Evolutionary conservation across 2,113 vertebrate species (phyloP).

Genomic region (Verasper variegatus): DNA sequence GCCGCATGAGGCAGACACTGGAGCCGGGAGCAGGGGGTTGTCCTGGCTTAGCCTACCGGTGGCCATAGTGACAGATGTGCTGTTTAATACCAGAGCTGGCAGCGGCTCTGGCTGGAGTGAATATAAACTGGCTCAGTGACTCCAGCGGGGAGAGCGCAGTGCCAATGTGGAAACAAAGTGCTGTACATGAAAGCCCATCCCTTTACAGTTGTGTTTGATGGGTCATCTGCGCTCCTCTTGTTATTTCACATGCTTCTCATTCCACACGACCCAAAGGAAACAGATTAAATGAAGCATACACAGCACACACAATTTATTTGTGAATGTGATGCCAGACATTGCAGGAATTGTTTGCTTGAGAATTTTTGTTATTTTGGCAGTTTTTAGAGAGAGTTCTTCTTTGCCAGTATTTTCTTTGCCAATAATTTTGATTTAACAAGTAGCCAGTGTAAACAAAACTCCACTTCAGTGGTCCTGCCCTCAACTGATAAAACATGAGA

Average conservation of each 20-base stretch:
- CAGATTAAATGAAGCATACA: neutral
- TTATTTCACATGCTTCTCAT: slow-evolving; percentile 11
- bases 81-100: slow-evolving; percentile 72
- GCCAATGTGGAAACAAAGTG: slow-evolving; percentile 38
- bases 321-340: neutral
- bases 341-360: slow-evolving; percentile 3
- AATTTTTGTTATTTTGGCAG: neutral
- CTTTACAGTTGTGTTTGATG: slow-evolving; percentile 32
- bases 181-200: slow-evolving; percentile 31
- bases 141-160: slow-evolving; percentile 39
- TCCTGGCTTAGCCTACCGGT: slow-evolving; percentile 45
- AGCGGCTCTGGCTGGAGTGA: slow-evolving; percentile 49
- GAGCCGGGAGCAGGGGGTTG: slow-evolving; percentile 33
- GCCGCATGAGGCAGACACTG: slow-evolving; percentile 23
- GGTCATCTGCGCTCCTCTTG: slow-evolving; percentile 36
- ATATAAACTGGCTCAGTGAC: slow-evolving; percentile 58
- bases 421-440: slow-evolving; percentile 18
- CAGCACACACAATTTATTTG: neutral
- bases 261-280: slow-evolving; percentile 1
- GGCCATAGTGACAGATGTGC: slow-evolving; percentile 72
- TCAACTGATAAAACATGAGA: slow-evolving; percentile 58
- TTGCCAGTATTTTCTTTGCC: neutral
- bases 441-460: slow-evolving; percentile 20
- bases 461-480: slow-evolving; percentile 30
- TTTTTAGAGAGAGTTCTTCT: neutral